phyloP scores from a whole-genome alignment of 2,888 invertebrate species.

The Apotomis turbidana region DNA sequence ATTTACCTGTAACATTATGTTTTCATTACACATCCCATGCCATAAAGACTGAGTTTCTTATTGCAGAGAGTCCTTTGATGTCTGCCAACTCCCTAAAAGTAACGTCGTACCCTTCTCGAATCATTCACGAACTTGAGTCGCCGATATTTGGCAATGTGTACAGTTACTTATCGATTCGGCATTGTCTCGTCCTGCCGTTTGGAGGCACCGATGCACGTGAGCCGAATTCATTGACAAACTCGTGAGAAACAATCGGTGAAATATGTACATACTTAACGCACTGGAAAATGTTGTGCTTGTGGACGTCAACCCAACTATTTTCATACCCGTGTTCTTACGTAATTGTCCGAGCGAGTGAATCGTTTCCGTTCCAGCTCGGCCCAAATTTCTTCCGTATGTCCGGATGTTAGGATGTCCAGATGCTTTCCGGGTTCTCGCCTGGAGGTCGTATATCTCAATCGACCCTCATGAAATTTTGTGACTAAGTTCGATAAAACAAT shows the following conservation, averaged over 20 bases:
- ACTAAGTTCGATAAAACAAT: no score
- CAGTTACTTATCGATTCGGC: slow-evolving; percentile 80
- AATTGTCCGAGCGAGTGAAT: no score
- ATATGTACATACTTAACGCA: slow-evolving; percentile 3
- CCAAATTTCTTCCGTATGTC: no score
- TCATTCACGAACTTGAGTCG: slow-evolving; percentile 53
- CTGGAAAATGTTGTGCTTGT: slow-evolving; percentile 15
- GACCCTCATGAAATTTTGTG: no score
- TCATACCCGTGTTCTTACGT: not conserved
- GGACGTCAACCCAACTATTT: not conserved
- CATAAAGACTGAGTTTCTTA: slow-evolving; percentile 35
- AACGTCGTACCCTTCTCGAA: slow-evolving; percentile 54
- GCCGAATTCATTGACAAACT: slow-evolving; percentile 63
- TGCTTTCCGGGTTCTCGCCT: no score
- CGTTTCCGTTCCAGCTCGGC: no score
- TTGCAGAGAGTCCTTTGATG: slow-evolving; percentile 19
- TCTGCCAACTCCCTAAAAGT: slow-evolving; percentile 47
- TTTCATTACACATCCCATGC: slow-evolving; percentile 1
- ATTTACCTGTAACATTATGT: not conserved
- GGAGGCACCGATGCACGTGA: slow-evolving; percentile 65
- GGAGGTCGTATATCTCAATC: no score
- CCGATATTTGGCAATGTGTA: slow-evolving; percentile 72
- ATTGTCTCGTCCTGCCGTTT: slow-evolving; percentile 74
- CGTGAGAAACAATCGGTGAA: slow-evolving; percentile 63
- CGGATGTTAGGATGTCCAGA: no score